Percentiles rank a stretch among this genome's conserved stretches.
These are phyloP conservation scores for Eledone cirrhosa DNA, from an alignment of 2,888 invertebrate genomes.

Conservation along the genomic window DNA sequence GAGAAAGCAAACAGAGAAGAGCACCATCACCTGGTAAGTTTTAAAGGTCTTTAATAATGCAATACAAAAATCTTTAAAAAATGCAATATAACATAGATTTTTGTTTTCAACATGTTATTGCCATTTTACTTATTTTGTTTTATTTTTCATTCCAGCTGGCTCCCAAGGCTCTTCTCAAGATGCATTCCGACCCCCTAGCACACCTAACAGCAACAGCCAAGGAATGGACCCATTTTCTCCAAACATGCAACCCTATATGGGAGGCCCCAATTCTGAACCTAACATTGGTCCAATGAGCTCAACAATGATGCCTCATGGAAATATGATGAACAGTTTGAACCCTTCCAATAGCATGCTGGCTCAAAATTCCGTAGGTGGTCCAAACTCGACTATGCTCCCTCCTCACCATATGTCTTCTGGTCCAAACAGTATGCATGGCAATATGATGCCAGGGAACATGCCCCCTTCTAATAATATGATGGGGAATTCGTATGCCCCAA, in stretches of 20 bases:
- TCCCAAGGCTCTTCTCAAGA: conserved; percentile 59
- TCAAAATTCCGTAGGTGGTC: conserved; percentile 30
- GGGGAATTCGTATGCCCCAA: conserved; percentile 32
- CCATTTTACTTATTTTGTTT: too few species aligned
- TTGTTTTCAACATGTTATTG: too few species aligned
- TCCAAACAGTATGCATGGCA: conserved; percentile 38
- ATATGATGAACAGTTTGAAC: conserved; percentile 61
- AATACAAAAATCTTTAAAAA: too few species aligned
- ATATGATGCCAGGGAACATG: conserved; percentile 35
- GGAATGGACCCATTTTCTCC: conserved; percentile 41
- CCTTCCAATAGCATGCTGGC: conserved; percentile 57
- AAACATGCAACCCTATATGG: conserved; percentile 38
- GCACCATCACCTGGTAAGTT: conserved; percentile 59
- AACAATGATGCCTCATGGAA: conserved; percentile 48
- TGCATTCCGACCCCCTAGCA: conserved; percentile 56
- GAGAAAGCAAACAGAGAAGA: conserved; percentile 53
- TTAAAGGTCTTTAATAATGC: too few species aligned
- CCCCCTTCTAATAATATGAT: conserved; percentile 43
- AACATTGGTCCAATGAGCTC: conserved; percentile 53
- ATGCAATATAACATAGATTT: too few species aligned
- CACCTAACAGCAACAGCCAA: conserved; percentile 45
- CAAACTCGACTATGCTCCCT: conserved; percentile 28
- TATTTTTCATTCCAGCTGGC: conserved; percentile 42
- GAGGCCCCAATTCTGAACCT: conserved; percentile 45
- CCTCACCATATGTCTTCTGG: conserved; percentile 31